Base-by-base conservation (phyloP, 2,797 vertebrate species). In the Halcyon chelicuti region DNA sequence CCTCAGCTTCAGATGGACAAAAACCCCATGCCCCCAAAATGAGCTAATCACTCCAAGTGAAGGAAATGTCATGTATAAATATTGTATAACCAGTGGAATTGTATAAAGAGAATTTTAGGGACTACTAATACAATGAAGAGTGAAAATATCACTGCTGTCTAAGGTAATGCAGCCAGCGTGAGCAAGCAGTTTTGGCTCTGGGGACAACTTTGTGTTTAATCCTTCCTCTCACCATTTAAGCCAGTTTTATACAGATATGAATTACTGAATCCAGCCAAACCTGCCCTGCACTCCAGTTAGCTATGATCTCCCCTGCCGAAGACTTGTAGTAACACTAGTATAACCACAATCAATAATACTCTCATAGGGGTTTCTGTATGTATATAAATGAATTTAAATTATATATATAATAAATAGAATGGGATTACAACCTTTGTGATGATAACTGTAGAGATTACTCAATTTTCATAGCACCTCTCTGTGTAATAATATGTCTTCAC, bases 1-100 rank as follows among this genome's bases (percentile, higher is more conserved):
- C 12, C 6, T 10, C 3, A 17, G 26, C 9, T 82, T 44, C 61
- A n/a, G 25, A 28, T 15, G 7, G 29, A 47, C 29, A 77, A 70
- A 44, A 74, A 33, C 6, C 3, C 25, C 42, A 4, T 1, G 0
- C 4, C 8, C 6, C 18, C n/a, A 2, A 25, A 58, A 28, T 0
- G 26, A 86, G 10, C 28, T 5, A 21, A 4, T 26, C 23, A 0
- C 39, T 60, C 33, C 40, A 6, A 5, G 40, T 28, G 3, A 9
- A 66, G 68, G 58, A 86, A 52, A 29, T 54, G 72, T 40, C 33
- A 19, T 8, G 0, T 39, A 29, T 77, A 11, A 94, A 74, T 80
- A 57, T 83, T 71, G 22, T 29, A 80, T 61, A 19, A 10, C 7
- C 58, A 28, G 47, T 0, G 2, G 62, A 58, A 77, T 1, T 21